Conservation (phyloP, 2,888 invertebrate species). For the Scelioninae gen. 1 region DNA sequence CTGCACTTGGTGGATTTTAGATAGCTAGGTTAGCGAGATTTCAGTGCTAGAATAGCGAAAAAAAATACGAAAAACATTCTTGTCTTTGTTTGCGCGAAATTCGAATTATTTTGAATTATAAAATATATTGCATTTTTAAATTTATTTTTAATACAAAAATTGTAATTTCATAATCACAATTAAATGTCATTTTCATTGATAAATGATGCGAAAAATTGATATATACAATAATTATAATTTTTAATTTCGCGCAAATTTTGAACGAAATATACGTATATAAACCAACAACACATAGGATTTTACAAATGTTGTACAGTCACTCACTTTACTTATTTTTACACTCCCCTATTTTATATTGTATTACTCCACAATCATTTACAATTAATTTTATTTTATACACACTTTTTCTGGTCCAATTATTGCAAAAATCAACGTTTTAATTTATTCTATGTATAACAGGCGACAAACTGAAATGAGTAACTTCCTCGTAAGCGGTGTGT, state of each 20-base stretch:
- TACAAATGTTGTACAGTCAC: slow-evolving; percentile 78
- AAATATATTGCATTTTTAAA: no score
- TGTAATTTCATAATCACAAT: no score
- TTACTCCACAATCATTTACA: background rate
- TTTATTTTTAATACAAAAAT: no score
- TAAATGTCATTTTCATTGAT: no score
- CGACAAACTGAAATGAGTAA: slow-evolving; percentile 71
- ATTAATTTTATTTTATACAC: slow-evolving; percentile 13
- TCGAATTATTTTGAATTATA: background rate
- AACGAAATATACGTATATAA: slow-evolving; percentile 66
- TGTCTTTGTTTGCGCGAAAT: slow-evolving; percentile 20
- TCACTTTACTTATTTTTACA: slow-evolving; percentile 58
- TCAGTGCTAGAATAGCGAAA: slow-evolving; percentile 73
- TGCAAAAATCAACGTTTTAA: slow-evolving; percentile 76
- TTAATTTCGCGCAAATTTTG: slow-evolving; percentile 41
- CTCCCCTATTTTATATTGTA: slow-evolving; percentile 65
- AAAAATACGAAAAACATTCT: slow-evolving; percentile 60
- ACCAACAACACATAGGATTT: slow-evolving; percentile 76
- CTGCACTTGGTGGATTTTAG: slow-evolving; percentile 70
- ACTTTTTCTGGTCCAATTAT: no score
- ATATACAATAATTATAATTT: background rate
- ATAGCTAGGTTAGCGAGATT: slow-evolving; percentile 75
- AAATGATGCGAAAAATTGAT: no score
- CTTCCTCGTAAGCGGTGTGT: slow-evolving; percentile 79
- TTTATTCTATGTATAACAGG: slow-evolving; percentile 78